phyloP scores from a whole-genome alignment of 2,113 vertebrate species.

The Ramphastos sulfuratus region DNA sequence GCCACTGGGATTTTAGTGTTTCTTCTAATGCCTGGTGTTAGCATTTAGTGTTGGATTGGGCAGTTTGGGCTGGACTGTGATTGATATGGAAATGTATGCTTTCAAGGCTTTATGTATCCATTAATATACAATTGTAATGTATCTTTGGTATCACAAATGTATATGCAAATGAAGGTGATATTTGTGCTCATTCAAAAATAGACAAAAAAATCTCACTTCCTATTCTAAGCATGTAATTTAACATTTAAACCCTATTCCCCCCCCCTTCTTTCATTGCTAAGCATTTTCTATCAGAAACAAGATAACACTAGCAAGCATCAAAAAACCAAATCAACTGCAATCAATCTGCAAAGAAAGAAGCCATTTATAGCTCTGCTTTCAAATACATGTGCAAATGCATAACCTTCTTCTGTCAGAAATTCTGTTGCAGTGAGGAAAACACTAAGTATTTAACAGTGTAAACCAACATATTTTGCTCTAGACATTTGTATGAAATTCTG shows the following conservation, averaged over 20 bases:
- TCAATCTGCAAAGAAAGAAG: not conserved
- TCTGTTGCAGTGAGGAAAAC: not conserved
- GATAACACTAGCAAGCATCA: not conserved
- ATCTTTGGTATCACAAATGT: not conserved
- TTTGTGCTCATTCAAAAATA: not conserved
- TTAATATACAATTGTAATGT: not conserved
- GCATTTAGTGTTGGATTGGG: not conserved
- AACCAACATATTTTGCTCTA: not conserved
- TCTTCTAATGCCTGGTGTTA: not conserved
- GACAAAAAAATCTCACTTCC: not conserved
- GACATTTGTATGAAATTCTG: not conserved
- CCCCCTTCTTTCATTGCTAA: not conserved
- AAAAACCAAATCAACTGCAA: not conserved
- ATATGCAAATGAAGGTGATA: not conserved
- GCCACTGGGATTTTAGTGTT: not conserved
- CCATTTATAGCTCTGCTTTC: not conserved
- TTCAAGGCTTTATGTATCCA: not conserved
- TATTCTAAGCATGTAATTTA: not conserved
- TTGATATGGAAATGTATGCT: not conserved
- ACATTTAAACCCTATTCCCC: not conserved
- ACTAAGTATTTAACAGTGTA: not conserved
- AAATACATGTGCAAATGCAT: not conserved
- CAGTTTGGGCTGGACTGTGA: not conserved
- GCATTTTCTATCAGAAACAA: not conserved
- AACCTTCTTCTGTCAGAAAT: not conserved